phyloP scores from a whole-genome alignment of 2,113 vertebrate species.

The Triplophysa siluroides region DNA sequence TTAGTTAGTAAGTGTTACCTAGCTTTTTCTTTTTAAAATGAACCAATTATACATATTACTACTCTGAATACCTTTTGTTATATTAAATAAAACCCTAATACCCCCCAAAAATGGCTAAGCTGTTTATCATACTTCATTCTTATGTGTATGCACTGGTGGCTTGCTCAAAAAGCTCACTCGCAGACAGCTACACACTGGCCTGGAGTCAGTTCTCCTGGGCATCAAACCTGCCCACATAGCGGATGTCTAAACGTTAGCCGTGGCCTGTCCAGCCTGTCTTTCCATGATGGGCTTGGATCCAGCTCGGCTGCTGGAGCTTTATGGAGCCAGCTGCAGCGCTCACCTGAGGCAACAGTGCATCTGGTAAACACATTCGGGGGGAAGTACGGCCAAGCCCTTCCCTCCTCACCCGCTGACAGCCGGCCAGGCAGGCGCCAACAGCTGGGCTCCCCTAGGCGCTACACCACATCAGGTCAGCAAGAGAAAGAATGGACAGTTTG shows the following conservation, averaged over 20 bases:
- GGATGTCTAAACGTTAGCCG: constrained; percentile 26
- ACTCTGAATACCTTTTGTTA: too few relatives aligned
- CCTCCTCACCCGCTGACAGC: constrained; percentile 56
- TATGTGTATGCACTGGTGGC: constrained; percentile 2
- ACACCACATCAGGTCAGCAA: constrained; percentile 47
- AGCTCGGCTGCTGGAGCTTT: constrained; percentile 52
- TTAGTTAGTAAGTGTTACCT: too few relatives aligned
- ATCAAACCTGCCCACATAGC: constrained; percentile 22
- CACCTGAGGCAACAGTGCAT: constrained; percentile 69
- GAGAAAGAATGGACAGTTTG: constrained; percentile 15
- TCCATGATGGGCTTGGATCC: constrained; percentile 52
- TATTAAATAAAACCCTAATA: too few relatives aligned
- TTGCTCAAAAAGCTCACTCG: constrained; percentile 22
- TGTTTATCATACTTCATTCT: background rate
- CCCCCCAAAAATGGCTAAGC: too few relatives aligned
- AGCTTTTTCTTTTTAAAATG: too few relatives aligned
- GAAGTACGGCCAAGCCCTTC: constrained; percentile 50
- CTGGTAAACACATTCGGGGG: constrained; percentile 64
- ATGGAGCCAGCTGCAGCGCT: constrained; percentile 63
- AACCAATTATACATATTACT: too few relatives aligned
- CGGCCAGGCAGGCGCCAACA: constrained; percentile 62
- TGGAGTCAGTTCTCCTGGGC: constrained; percentile 17
- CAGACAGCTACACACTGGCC: background rate
- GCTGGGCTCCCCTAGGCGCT: constrained; percentile 61
- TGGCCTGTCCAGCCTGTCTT: constrained; percentile 32